Conservation (phyloP, 2,797 vertebrate species). For the Falco naumanni region DNA sequence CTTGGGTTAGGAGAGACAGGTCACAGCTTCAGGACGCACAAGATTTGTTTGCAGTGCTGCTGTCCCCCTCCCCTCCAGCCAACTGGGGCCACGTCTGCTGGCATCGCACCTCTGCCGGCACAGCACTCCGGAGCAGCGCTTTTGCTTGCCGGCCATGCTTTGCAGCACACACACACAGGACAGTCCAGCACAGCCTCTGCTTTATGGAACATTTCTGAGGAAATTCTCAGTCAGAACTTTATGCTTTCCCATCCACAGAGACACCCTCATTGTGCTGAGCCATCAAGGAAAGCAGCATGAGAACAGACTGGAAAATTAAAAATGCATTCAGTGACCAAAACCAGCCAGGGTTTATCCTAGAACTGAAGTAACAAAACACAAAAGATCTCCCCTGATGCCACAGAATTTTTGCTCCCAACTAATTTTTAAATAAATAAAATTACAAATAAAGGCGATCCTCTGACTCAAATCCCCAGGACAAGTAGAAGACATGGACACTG, state of each 20-base stretch:
- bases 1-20: neutral
- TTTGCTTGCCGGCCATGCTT: neutral
- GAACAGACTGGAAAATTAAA: neutral
- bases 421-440: neutral
- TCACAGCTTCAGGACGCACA: neutral
- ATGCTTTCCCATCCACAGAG: neutral
- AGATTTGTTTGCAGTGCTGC: neutral
- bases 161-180: rapidly evolving
- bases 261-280: neutral
- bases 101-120: neutral
- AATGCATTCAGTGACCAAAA: neutral
- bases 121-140: neutral
- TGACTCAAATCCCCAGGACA: neutral
- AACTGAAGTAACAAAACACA: neutral
- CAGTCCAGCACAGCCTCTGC: neutral
- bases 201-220: neutral
- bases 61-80: neutral
- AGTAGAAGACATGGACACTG: no score
- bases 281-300: neutral
- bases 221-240: rapidly evolving
- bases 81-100: no score
- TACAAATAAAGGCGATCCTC: neutral
- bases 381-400: neutral
- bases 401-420: neutral
- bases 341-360: neutral